Base-by-base conservation (phyloP, 2,888 invertebrate species). In the Biston betularia region DNA sequence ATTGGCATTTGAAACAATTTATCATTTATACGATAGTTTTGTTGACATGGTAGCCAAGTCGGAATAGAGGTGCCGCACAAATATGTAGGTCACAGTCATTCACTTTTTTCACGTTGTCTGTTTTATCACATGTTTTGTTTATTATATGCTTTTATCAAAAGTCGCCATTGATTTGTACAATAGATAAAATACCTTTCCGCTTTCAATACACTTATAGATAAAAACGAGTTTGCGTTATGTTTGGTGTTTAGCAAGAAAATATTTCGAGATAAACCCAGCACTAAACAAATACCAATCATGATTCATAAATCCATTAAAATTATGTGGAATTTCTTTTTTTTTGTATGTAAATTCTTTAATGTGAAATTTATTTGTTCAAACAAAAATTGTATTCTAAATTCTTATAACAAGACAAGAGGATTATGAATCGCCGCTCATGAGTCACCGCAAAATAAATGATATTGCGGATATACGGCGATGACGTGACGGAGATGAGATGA, bases 71-170 rank as follows among this genome's bases (percentile, higher is more conserved):
- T 62, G 72, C 75, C 73, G 62, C 57, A 65, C 50, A 59, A 70
- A 75, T 72, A 82, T 79, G 69, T 82, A 71, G 84, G 83, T 79
- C 81, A 71, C 59, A 55, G 42, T 54, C 65, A 59, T 55, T 57
- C 53, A 35, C 6, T 33, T 14, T 42, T 6, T 44, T 44, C 12
- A 24, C 38, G 14, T 33, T 45, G 38, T 53, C 57, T 48, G 38
- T 38, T 38, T 38, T 38, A 14, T 24, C 24, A 24, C 24, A 3
- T 24, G 24, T 24, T 24, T 24, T 24, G 24, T 24, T 24, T 24
- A 24, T 24, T 24, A 3, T 24, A 24, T 44, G 12, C n/a, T 58
- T 62, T 67, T 63, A 58, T 63, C 60, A 52, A 56, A 50, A 35
- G 44, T 60, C 57, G 58, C 46, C 50, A 55, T 58, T 53, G 49